Conservation (phyloP, 2,888 invertebrate species). For the Mycalesis mineus region DNA sequence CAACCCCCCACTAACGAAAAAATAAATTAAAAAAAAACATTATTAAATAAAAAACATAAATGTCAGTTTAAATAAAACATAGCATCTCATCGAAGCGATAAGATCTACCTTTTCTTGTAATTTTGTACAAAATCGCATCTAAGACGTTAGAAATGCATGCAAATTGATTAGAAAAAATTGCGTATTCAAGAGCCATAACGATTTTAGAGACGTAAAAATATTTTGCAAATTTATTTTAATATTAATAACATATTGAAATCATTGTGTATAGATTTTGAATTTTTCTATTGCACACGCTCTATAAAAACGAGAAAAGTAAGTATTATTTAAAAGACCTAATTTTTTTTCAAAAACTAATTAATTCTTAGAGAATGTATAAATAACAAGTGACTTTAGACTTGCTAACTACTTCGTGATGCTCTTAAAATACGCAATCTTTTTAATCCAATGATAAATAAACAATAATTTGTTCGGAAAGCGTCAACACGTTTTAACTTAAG, state of each 20-base stretch:
- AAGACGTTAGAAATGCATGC: conserved; percentile 15
- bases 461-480: background rate
- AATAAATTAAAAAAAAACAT: conserved; percentile 16
- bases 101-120: conserved; percentile 10
- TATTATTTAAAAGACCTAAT: no score
- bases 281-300: no score
- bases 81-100: conserved; percentile 10
- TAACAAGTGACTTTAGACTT: no score
- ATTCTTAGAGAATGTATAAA: no score
- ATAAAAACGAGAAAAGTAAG: no score
- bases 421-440: conserved; percentile 3
- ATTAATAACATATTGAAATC: no score
- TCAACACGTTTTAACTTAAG: conserved; percentile 43
- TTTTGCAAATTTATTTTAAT: background rate
- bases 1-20: conserved; percentile 17
- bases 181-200: background rate
- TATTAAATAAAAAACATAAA: conserved; percentile 18
- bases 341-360: no score
- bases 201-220: conserved; percentile 1
- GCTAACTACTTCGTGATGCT: background rate
- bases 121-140: conserved; percentile 14
- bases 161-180: conserved; percentile 5
- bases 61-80: conserved; percentile 16
- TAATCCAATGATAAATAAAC: background rate
- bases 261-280: no score